Evolutionary conservation across 2,888 invertebrate genomes (phyloP), one percentile per base, ranked within the genome.

Genomic region (Drosophila pseudotalamancana): DNA sequence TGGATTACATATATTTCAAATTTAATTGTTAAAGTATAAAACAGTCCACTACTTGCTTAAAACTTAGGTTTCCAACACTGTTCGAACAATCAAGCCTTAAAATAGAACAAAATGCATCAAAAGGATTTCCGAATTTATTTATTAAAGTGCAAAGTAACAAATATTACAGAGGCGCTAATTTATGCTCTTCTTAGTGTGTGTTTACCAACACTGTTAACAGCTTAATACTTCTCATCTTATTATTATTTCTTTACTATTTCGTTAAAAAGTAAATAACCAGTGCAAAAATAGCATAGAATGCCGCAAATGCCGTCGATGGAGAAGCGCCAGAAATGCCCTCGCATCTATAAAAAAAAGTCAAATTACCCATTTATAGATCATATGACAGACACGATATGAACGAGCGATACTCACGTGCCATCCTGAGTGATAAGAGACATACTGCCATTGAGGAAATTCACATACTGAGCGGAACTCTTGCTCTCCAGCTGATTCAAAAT

Each of bases 341-440:
- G 21, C 79, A 78, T 4, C 78, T 72, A 40, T 16, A 50, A 50
- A 35, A 18, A 9, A 29, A 1, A 18, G n/a, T 11, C 1, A 1
- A 6, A 16, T 9, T 5, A 21, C n/a, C 32, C 9, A 50, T 6
- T 12, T 16, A 9, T n/a, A 14, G 5, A 16, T 0, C 5, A 46
- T 29, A 18, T 3, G 12, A n/a, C 4, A 27, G 18, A 19, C 6
- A 3, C 6, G 4, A 31, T 18, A 4, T 18, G 8, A 0, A 8
- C 5, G 5, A 18, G 16, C 0, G n/a, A 0, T 19, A 80, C 87
- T 72, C 59, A 89, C 89, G 68, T 73, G 32, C 27, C 48, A 2
- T 70, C 82, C 42, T 88, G 88, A 2, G 74, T 77, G 21, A 86
- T 55, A 2, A 57, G 18, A 0, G 62, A 2, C 89, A 88, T 88